Evolutionary conservation across 2,888 invertebrate genomes (phyloP).

Genomic region (Chrysolina americana): DNA sequence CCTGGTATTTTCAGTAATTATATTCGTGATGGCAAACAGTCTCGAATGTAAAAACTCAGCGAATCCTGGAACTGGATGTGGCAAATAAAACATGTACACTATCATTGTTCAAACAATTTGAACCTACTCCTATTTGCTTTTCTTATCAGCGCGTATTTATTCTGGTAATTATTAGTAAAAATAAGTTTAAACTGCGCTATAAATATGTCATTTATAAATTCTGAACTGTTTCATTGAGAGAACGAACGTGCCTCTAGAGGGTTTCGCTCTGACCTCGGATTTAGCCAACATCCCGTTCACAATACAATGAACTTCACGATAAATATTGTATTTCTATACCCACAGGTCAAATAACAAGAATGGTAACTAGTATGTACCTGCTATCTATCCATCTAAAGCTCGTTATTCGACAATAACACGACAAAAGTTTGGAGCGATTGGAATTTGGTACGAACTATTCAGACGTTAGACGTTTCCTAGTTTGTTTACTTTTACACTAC

Average conservation of each 20-base stretch:
- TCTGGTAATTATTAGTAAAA: slow-evolving; percentile 12
- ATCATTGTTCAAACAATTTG: slow-evolving; percentile 18
- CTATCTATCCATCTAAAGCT: not conserved
- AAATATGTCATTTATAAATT: slow-evolving; percentile 5
- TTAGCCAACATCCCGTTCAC: slow-evolving; percentile 5
- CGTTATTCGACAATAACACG: slow-evolving; percentile 12
- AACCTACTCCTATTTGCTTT: slow-evolving; percentile 8
- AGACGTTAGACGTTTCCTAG: too few relatives aligned
- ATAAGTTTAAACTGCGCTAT: slow-evolving; percentile 4
- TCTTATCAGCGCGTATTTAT: slow-evolving; percentile 8
- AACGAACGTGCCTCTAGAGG: slow-evolving; percentile 5
- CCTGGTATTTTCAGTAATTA: not conserved
- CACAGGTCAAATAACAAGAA: slow-evolving; percentile 10
- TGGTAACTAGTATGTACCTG: not conserved
- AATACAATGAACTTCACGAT: slow-evolving; percentile 13
- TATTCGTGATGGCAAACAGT: not conserved
- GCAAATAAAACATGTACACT: not conserved
- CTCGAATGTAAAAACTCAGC: not conserved
- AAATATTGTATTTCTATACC: slow-evolving; percentile 6
- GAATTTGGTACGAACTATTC: not conserved
- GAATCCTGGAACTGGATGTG: not conserved
- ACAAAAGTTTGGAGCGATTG: not conserved
- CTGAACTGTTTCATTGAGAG: slow-evolving; percentile 3
- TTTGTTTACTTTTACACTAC: too few relatives aligned
- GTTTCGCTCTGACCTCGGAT: slow-evolving; percentile 2